Base-by-base conservation (phyloP, 2,797 vertebrate genomes). In the Schizothorax lantsangensis region DNA sequence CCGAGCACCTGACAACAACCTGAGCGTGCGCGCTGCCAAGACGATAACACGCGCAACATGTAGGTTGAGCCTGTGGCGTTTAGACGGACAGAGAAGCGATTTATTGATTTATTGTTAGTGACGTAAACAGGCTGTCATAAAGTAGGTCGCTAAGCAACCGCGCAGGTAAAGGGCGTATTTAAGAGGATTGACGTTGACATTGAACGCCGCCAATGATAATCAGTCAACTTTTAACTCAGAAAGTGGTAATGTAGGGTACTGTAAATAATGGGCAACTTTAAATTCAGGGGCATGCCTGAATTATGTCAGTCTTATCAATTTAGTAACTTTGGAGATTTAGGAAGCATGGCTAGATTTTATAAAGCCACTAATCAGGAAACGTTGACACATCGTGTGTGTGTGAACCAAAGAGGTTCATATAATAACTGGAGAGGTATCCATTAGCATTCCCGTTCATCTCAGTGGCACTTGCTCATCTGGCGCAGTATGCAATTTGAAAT, bases 61-160 rank as follows among this genome's bases (percentile, higher is more conserved):
- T 86, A 88, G 59, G 89, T 90, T 91, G 90, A 91, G 91, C 69
- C 30, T 49, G 17, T 80, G 14, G 91, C 88, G 91, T 59, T 64
- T 8, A 88, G 85, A 90, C 86, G 84, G 79, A 85, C 47, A 36
- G 49, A 15, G 9, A 36, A 52, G 17, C 21, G 15, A n/a, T n/a
- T n/a, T n/a, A n/a, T n/a, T 78, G 23, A 69, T 84, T 57, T 57
- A 71, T 33, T 45, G n/a, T 57, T 19, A 54, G 84, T 81, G 68
- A 81, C 52, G 84, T 74, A 85, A 45, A 57, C 49, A 19, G 38
- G 40, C 36, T 38, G 40, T 81, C 57, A 80, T 78, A 57, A 79
- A 73, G 69, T 66, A 74, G 54, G 78, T 86, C 69, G 68, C 79
- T 52, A 30, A 73, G 78, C 84, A 86, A 86, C 77, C 66, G 8